phyloP scores from a whole-genome alignment of 2,113 vertebrate genomes.

The Deroptyus accipitrinus region DNA sequence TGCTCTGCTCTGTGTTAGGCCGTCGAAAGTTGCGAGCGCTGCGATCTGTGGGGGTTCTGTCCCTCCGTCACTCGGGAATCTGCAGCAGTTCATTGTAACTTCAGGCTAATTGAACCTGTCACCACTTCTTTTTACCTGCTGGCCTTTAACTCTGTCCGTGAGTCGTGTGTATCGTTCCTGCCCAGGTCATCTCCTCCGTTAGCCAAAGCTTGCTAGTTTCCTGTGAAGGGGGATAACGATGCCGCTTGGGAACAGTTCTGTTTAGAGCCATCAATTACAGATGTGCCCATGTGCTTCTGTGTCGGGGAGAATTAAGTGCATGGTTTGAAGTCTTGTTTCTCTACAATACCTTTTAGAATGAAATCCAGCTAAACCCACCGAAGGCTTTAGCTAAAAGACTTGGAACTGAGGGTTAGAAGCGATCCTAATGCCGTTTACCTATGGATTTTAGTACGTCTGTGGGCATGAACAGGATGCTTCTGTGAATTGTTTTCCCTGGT shows the following conservation, averaged over 20 bases:
- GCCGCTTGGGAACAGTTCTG: not conserved
- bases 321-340: not conserved
- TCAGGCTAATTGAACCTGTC: not conserved
- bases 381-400: not conserved
- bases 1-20: not conserved
- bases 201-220: not conserved
- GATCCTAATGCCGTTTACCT: not conserved
- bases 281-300: not conserved
- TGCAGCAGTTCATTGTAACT: not conserved
- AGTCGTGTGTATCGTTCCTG: rapidly evolving
- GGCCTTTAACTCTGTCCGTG: not conserved
- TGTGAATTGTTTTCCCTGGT: not conserved
- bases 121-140: not conserved
- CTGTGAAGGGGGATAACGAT: not conserved
- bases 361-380: not conserved
- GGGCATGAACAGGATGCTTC: not conserved
- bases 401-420: not conserved
- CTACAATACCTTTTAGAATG: not conserved
- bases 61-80: not conserved
- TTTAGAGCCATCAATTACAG: not conserved
- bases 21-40: not conserved
- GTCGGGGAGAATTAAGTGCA: not conserved
- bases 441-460: not conserved
- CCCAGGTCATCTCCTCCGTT: rapidly evolving
- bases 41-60: not conserved